Conservation (phyloP, 2,113 vertebrate species). For the Suncus etruscus region DNA sequence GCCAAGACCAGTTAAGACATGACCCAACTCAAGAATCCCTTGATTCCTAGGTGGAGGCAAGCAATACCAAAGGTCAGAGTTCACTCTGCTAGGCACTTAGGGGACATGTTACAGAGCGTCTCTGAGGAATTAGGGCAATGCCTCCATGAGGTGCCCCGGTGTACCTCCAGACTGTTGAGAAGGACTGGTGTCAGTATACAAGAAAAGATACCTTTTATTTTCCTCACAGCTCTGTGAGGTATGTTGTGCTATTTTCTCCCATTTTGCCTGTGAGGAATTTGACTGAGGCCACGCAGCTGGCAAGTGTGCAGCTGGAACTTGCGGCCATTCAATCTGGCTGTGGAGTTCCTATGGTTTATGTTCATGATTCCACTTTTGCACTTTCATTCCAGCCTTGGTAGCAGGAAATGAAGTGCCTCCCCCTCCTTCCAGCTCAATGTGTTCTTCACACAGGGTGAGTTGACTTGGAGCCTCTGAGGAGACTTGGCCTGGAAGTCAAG, state of each 20-base stretch:
- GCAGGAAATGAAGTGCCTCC: neutral
- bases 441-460: neutral
- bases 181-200: neutral
- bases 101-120: neutral
- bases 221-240: neutral
- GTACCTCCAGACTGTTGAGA: neutral
- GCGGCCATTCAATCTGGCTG: neutral
- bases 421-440: too few species aligned
- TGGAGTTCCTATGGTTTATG: neutral
- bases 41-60: neutral
- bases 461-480: neutral
- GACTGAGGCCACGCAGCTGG: neutral
- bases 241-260: neutral
- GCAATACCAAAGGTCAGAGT: neutral
- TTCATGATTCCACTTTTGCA: neutral
- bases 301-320: neutral
- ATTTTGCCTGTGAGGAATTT: neutral
- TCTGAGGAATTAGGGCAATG: neutral
- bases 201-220: neutral
- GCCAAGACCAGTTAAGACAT: neutral
- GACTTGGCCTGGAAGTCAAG: constrained; percentile 12
- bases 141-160: neutral
- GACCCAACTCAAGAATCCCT: neutral
- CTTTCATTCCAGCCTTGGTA: neutral
- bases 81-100: too few species aligned